Conservation (phyloP, 2,113 vertebrate species). For the Myanophis thanlyinensis region DNA sequence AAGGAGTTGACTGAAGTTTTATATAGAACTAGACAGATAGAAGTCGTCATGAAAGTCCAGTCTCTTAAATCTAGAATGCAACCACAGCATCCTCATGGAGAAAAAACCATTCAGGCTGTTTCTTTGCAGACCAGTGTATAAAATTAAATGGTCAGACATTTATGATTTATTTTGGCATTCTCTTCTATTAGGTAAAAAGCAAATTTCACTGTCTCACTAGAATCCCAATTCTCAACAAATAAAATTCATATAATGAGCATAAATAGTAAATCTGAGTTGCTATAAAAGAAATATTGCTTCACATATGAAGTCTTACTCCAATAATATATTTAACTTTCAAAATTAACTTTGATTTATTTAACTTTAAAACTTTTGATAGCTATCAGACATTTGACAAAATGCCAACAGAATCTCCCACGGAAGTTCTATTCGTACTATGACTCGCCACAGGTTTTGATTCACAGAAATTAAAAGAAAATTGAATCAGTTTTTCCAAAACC, state of each 20-base stretch:
- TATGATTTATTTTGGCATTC: neutral
- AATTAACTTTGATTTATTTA: constrained; percentile 33
- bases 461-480: neutral
- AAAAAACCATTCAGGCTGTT: neutral
- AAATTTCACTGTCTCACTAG: neutral
- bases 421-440: constrained; percentile 1
- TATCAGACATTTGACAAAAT: constrained; percentile 25
- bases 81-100: neutral
- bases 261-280: neutral
- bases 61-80: neutral
- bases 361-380: constrained; percentile 35
- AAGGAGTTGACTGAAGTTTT: neutral
- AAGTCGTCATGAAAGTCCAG: neutral
- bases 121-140: neutral
- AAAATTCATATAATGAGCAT: neutral
- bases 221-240: neutral
- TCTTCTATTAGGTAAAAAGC: neutral
- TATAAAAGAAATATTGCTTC: neutral
- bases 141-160: neutral
- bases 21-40: neutral
- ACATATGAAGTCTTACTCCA: neutral
- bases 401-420: constrained; percentile 18
- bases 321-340: constrained; percentile 17
- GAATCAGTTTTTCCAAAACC: neutral
- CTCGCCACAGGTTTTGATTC: constrained; percentile 19